phyloP scores from a whole-genome alignment of 2,797 vertebrate species.

The Hyperoplus immaculatus region DNA sequence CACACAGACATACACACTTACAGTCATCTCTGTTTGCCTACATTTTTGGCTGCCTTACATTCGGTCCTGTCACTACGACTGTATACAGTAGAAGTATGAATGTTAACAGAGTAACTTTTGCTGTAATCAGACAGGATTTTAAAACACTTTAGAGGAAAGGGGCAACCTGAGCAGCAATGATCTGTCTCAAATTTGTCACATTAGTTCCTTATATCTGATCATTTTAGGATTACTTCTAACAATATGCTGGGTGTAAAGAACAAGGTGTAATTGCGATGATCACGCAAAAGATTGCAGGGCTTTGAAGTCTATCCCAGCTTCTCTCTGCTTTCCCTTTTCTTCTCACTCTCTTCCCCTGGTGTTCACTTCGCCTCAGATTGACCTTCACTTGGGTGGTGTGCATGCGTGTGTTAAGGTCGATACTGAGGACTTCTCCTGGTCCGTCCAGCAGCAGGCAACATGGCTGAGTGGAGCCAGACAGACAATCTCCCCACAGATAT shows the following conservation, averaged over 20 bases:
- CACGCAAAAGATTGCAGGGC: not conserved
- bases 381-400: constrained; percentile 57
- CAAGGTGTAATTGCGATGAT: constrained; percentile 1
- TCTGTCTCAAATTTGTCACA: not conserved
- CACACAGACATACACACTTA: constrained; percentile 7
- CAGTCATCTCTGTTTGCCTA: constrained; percentile 35
- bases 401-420: constrained; percentile 60
- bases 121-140: constrained; percentile 10
- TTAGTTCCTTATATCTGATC: not conserved
- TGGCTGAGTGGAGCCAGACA: constrained; percentile 76
- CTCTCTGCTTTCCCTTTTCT: constrained; percentile 19
- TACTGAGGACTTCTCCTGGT: constrained; percentile 67
- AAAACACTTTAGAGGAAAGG: not conserved
- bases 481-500: constrained; percentile 70
- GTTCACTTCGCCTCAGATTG: constrained; percentile 59
- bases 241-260: constrained; percentile 24
- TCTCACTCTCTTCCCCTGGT: constrained; percentile 17
- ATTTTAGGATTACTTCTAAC: not conserved
- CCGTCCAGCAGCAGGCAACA: constrained; percentile 56
- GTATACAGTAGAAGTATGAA: constrained; percentile 37
- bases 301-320: constrained; percentile 25
- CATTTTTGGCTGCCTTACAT: constrained; percentile 27
- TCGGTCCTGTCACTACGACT: constrained; percentile 6
- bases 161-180: not conserved
- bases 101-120: constrained; percentile 41